phyloP scores from a whole-genome alignment of 1,140 invertebrate genomes.

The Cotesia chilonis region DNA sequence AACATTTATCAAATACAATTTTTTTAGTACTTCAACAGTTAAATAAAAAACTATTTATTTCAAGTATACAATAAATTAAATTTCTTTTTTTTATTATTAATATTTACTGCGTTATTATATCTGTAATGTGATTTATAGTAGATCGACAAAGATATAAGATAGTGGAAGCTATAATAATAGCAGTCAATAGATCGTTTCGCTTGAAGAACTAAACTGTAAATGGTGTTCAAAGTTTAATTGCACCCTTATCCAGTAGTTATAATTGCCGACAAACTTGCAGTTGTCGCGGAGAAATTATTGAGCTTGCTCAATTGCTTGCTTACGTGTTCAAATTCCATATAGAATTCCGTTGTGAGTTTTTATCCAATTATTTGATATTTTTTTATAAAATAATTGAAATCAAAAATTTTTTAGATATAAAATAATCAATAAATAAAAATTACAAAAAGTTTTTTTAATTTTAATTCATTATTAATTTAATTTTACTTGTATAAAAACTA shows the following conservation, averaged over 20 bases:
- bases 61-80: too few species aligned
- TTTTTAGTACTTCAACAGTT: too few species aligned
- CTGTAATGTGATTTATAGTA: too few species aligned
- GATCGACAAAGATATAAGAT: neutral
- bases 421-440: neutral
- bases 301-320: slow-evolving; percentile 30
- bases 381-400: too few species aligned
- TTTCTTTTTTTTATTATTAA: too few species aligned
- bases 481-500: too few species aligned
- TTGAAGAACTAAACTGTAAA: slow-evolving; percentile 22
- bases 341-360: neutral
- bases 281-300: slow-evolving; percentile 40
- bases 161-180: slow-evolving; percentile 15
- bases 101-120: too few species aligned
- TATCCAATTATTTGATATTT: slow-evolving; percentile 14
- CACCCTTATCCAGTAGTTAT: slow-evolving; percentile 51
- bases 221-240: slow-evolving; percentile 56
- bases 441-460: too few species aligned
- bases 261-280: slow-evolving; percentile 47
- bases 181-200: slow-evolving; percentile 19
- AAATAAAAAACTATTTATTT: too few species aligned
- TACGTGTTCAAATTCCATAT: slow-evolving; percentile 20
- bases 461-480: too few species aligned
- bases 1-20: too few species aligned
- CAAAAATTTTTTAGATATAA: too few species aligned